Evolutionary conservation across 37 sponge, comb jelly and placozoan genomes (phyloP), one percentile per base, ranked within the genome.

Genomic region (Petrosia ficiformis): DNA sequence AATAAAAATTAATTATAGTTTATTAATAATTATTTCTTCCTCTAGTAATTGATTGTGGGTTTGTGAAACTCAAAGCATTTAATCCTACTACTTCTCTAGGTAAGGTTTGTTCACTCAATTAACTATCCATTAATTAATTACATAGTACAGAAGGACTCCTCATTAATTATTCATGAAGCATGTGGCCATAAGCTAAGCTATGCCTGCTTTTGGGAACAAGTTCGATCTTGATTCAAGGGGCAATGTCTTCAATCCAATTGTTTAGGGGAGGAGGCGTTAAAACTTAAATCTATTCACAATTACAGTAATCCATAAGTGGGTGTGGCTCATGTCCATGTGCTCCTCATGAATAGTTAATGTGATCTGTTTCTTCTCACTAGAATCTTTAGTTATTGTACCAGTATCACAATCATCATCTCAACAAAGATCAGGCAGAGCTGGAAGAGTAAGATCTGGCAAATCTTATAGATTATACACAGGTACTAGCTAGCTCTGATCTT

Each of bases 41-140:
- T 77, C 38, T 43, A 93, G 94, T 96, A 35, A 81, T 96, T 31
- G 97, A 96, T 70, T 90, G 90, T 80, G 97, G 97, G 30, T 96
- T 93, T 86, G 97, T 93, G 29, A 96, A 96, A 68, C 57, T 96
- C 28, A 79, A 59, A 59, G 82, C 92, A 39, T 87, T 89, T 48
- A 82, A 82, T 31, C 78, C 87, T 21, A 75, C 82, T 44, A 87
- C 85, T n/a, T 65, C 21, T 3, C 65, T 94, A 40, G 94, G 94
- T 93, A 67, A 26, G 21, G 57, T n/a, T n/a, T n/a, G n/a, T n/a
- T n/a, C n/a, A n/a, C n/a, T n/a, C n/a, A n/a, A n/a, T n/a, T n/a
- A n/a, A n/a, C n/a, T n/a, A n/a, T n/a, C n/a, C n/a, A n/a, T n/a
- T n/a, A n/a, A n/a, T n/a, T n/a, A n/a, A n/a, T n/a, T n/a, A n/a